Conservation (phyloP, 2,113 vertebrate species). For the Malurus cyaneus region DNA sequence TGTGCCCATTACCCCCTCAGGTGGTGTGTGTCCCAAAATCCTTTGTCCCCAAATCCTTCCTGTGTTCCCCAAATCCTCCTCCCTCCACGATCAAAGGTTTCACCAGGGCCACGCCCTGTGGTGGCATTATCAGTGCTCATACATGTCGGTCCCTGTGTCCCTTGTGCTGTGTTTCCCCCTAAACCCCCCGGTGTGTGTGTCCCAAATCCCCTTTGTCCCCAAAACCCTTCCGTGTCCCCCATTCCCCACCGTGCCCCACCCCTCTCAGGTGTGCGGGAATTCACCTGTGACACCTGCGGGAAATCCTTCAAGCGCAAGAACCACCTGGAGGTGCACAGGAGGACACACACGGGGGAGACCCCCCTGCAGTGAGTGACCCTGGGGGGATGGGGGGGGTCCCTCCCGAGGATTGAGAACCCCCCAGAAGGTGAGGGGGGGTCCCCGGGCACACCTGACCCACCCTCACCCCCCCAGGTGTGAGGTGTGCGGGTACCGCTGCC, state of each 20-base stretch:
- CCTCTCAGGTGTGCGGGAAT: slow-evolving; percentile 80
- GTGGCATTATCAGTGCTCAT: too few species aligned
- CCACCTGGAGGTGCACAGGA: slow-evolving; percentile 89
- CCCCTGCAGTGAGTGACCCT: slow-evolving; percentile 64
- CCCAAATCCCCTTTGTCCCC: too few species aligned
- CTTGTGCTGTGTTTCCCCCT: too few species aligned
- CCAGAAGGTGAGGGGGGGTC: neutral
- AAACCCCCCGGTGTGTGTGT: too few species aligned
- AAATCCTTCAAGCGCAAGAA: slow-evolving; percentile 96
- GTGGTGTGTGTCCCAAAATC: too few species aligned
- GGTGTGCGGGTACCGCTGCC: slow-evolving; percentile 93
- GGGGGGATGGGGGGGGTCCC: too few species aligned
- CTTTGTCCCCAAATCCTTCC: too few species aligned
- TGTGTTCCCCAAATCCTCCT: too few species aligned
- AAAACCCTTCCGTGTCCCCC: neutral
- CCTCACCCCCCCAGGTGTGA: slow-evolving; percentile 78
- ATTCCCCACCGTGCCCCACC: neutral
- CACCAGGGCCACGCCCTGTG: too few species aligned
- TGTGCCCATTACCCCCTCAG: too few species aligned
- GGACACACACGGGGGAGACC: slow-evolving; percentile 87
- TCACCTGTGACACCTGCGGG: slow-evolving; percentile 91
- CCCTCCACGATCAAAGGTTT: too few species aligned
- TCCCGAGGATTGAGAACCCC: neutral
- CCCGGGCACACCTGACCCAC: neutral
- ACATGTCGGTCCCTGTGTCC: too few species aligned